phyloP scores from a whole-genome alignment of 92 coral and sea anemone species.

The Palythoa grandiflora region DNA sequence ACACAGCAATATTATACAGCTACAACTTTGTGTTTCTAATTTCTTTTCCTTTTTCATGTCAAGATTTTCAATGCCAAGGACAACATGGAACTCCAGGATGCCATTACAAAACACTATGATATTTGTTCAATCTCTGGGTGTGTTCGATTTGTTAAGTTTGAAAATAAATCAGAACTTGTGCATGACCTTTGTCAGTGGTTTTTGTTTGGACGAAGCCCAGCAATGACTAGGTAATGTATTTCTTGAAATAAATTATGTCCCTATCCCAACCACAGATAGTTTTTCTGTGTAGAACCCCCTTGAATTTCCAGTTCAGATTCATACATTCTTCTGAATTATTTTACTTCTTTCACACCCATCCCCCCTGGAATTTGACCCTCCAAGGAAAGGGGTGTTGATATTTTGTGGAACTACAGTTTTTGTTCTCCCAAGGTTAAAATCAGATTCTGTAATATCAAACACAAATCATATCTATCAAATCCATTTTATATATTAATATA shows the following conservation, averaged over 20 bases:
- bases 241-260: neutral
- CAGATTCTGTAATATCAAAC: neutral
- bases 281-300: neutral
- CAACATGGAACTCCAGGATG: slow-evolving; percentile 13
- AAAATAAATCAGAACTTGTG: slow-evolving; percentile 5
- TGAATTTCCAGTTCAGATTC: neutral
- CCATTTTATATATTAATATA: neutral
- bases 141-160: slow-evolving; percentile 6
- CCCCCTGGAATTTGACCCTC: neutral
- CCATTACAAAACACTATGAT: slow-evolving; percentile 3
- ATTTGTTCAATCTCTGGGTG: slow-evolving; percentile 14
- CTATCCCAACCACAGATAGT: neutral
- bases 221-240: neutral
- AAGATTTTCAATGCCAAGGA: slow-evolving; percentile 20
- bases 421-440: neutral
- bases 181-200: slow-evolving; percentile 12
- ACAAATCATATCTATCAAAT: neutral
- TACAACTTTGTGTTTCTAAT: neutral
- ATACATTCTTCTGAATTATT: slow-evolving; percentile 1
- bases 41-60: slow-evolving; percentile 1
- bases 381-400: neutral
- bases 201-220: slow-evolving; percentile 17
- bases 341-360: neutral
- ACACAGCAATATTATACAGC: slow-evolving; percentile 1
- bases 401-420: neutral